Percentiles rank a stretch among this genome's conserved stretches.
These are phyloP conservation scores for Eonycteris spelaea DNA, from an alignment of 2,113 vertebrate genomes.

Conservation along the genomic window DNA sequence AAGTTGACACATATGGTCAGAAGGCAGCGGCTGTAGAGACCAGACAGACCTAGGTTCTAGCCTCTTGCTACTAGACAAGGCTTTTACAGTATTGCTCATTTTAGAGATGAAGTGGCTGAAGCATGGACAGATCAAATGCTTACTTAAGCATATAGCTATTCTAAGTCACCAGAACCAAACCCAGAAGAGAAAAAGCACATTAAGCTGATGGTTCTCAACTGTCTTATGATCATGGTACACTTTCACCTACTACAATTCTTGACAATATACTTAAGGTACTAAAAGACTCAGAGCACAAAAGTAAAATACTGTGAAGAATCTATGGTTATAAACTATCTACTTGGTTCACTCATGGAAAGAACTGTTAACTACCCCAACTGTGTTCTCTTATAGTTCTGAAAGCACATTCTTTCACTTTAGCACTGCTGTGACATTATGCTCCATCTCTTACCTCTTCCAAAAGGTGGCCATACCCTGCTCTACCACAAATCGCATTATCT, in stretches of 20 bases:
- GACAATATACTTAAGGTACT: background rate
- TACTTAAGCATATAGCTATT: background rate
- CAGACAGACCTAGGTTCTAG: background rate
- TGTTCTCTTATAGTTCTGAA: background rate
- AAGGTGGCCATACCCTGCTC: background rate
- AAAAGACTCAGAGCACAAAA: background rate
- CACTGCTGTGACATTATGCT: background rate
- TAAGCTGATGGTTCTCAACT: background rate
- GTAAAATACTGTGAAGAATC: background rate
- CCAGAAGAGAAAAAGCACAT: background rate
- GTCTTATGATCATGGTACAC: background rate
- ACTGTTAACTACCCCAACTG: background rate
- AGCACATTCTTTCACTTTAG: background rate
- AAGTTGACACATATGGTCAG: background rate
- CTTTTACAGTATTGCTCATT: background rate
- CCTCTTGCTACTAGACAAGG: background rate
- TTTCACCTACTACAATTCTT: background rate
- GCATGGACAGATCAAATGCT: background rate
- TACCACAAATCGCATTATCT: background rate
- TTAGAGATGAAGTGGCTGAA: background rate
- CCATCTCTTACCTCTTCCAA: background rate
- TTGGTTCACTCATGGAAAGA: background rate
- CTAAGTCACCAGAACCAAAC: background rate
- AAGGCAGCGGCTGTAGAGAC: background rate
- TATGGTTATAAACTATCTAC: background rate